These are phyloP conservation scores for Ophioderma brevispina DNA, from an alignment of 35 echinoderm and acorn worm genomes.

Conservation along the genomic window DNA sequence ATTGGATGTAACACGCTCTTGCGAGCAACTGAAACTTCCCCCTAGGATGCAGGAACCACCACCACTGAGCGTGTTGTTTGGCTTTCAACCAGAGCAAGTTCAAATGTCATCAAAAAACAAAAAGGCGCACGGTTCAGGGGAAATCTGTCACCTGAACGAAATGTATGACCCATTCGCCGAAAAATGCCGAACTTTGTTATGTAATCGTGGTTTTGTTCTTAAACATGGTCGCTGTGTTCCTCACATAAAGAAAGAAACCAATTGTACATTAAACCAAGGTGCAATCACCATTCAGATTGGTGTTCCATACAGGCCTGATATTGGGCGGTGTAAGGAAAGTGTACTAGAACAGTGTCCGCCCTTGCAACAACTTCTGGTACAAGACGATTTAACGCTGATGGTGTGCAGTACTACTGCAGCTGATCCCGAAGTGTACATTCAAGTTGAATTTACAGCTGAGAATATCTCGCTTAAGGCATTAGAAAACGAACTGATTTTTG, in stretches of 20 bases:
- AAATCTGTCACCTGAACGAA: background rate
- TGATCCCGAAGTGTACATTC: no score
- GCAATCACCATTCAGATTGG: background rate
- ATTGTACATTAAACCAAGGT: background rate
- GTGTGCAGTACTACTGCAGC: background rate
- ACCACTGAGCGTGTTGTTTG: background rate
- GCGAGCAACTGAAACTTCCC: background rate
- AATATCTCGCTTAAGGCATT: no score
- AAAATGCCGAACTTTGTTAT: background rate
- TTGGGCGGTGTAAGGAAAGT: background rate
- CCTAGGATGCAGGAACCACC: background rate
- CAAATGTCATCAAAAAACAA: background rate
- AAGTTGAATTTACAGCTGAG: no score
- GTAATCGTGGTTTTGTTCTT: background rate
- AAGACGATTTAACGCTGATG: no score
- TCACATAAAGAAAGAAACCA: background rate
- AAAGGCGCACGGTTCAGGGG: background rate
- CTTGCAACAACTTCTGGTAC: background rate
- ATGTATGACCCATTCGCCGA: conserved; percentile 3
- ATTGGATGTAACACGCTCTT: background rate
- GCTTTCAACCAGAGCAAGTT: background rate
- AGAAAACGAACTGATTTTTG: no score
- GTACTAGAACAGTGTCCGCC: background rate
- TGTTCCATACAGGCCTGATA: background rate
- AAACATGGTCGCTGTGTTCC: background rate